A percentile compares a stretch with the other conserved stretches of the same genome.
These are phyloP conservation scores for Cololabis saira DNA, from an alignment of 2,113 vertebrate genomes.

Conservation along the genomic window DNA sequence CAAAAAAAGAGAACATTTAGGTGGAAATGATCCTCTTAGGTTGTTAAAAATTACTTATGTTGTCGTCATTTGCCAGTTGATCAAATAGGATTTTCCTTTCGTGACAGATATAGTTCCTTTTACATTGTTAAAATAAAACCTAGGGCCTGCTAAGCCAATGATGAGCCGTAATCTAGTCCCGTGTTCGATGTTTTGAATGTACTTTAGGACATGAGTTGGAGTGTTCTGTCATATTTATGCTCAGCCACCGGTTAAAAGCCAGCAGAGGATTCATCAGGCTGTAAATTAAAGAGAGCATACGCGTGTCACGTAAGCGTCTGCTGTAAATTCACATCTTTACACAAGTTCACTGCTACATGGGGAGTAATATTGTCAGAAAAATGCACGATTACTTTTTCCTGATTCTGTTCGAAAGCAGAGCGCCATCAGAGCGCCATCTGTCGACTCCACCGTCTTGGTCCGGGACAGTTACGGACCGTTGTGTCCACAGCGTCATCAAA, in stretches of 20 bases:
- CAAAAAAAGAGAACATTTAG: neutral
- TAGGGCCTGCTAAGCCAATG: neutral
- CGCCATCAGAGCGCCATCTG: conserved; percentile 17
- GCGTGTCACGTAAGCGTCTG: neutral
- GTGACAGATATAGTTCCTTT: neutral
- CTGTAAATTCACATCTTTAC: neutral
- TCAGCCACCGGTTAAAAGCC: neutral
- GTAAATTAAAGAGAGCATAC: neutral
- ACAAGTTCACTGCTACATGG: neutral
- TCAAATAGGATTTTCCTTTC: neutral
- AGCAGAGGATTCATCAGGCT: neutral
- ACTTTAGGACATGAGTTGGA: neutral
- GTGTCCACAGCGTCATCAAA: neutral
- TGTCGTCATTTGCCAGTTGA: neutral
- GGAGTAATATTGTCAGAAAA: neutral
- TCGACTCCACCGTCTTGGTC: neutral
- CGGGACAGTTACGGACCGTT: accelerated
- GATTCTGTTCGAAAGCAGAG: neutral
- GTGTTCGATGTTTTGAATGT: neutral
- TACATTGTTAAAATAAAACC: neutral
- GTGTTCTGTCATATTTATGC: neutral
- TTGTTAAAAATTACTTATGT: neutral
- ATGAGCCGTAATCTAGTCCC: neutral
- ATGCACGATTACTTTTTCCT: neutral
- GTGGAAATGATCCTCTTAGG: neutral